Evolutionary conservation across 2,888 invertebrate genomes (phyloP).

Genomic region (Chymomyza fuscimana): DNA sequence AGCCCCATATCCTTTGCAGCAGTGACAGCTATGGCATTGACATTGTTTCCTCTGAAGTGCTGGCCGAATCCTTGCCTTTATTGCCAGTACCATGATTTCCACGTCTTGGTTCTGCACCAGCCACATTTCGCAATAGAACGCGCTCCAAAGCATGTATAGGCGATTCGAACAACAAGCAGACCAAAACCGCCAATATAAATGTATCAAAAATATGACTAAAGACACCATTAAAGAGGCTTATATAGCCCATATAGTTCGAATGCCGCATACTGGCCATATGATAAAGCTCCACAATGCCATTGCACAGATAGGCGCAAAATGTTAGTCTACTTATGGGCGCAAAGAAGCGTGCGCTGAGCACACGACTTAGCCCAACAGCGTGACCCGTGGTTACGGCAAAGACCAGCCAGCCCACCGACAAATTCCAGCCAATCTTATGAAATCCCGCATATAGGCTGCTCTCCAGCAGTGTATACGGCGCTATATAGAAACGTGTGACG

Average conservation of each 20-base stretch:
- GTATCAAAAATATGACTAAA: conserved; percentile 79
- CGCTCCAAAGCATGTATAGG: conserved; percentile 87
- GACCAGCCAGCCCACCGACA: conserved; percentile 85
- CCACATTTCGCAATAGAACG: conserved; percentile 80
- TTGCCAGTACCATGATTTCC: not conserved
- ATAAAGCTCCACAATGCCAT: conserved; percentile 86
- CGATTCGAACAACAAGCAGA: conserved; percentile 86
- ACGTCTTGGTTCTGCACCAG: not conserved
- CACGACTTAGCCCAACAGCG: conserved; percentile 80
- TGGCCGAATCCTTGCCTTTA: conserved; percentile 39
- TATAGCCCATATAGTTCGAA: conserved; percentile 83
- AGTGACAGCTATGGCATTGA: conserved; percentile 31
- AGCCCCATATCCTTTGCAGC: not conserved
- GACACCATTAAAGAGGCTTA: conserved; percentile 82
- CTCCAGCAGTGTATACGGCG: conserved; percentile 82
- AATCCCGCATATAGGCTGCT: conserved; percentile 85
- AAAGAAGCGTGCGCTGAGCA: conserved; percentile 79
- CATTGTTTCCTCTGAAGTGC: conserved; percentile 55
- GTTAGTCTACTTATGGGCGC: conserved; percentile 85
- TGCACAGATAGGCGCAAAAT: conserved; percentile 87
- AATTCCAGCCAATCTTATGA: conserved; percentile 85
- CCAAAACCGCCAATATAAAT: conserved; percentile 83
- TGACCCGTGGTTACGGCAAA: conserved; percentile 85
- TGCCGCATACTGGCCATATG: conserved; percentile 83
- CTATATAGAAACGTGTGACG: conserved; percentile 84